Evolutionary conservation across 2,888 invertebrate genomes (phyloP), one percentile per base, ranked within the genome.

Genomic region (Gymnosoma rotundatum): DNA sequence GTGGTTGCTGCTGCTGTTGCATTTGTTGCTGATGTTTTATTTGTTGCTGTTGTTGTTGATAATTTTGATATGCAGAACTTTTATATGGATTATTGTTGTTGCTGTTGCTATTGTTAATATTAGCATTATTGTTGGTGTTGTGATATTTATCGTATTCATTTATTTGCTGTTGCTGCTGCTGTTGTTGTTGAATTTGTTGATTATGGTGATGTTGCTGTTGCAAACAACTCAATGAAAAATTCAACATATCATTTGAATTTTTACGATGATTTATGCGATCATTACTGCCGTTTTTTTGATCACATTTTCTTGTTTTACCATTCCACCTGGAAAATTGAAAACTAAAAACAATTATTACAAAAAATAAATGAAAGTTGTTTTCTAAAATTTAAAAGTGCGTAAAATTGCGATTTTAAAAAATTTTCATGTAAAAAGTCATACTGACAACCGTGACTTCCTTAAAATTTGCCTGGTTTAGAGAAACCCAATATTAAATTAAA

Each of bases 181-280:
- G 74, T 52, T 78, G 76, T 18, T 83, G 78, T 45, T 86, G 82
- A 50, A 79, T 67, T 61, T 87, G 70, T 50, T 78, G 83, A 83
- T 83, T 83, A 74, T 84, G 74, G 64, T 87, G 87, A 54, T 88
- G 89, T 3, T 89, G 88, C 18, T 88, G 88, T 10, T 90, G 90
- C 32, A 89, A 83, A 52, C 89, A 88, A 78, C 72, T 88, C 36
- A 90, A 25, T 18, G 91, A 88, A 83, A 91, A 91, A 75, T 89
- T 91, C 21, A 91, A 72, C 89, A 90, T 89, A 79, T 92, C 92
- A 82, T 89, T 91, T 21, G 92, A 92, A 83, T 92, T 92, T 80
- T 92, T 92, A 21, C 92, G 90, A 86, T 92, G 90, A 86, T 91
- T 91, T 58, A 91, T 90, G 85, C 90, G 90, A 86, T 92, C 92